Evolutionary conservation across 2,113 vertebrate genomes (phyloP).

Genomic region (Malurus elegans): DNA sequence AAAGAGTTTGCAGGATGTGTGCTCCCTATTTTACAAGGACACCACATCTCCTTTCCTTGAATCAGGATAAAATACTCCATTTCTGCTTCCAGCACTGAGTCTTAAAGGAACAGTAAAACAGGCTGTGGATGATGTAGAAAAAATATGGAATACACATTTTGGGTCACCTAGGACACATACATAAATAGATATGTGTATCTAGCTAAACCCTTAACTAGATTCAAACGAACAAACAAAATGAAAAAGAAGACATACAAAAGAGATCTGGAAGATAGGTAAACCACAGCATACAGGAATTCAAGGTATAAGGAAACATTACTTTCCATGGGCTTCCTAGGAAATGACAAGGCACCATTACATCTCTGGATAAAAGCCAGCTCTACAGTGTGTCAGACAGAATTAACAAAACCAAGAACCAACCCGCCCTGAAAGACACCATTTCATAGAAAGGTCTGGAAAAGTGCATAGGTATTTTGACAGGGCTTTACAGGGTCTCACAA

Average conservation of each 20-base stretch:
- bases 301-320: background rate
- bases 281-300: background rate
- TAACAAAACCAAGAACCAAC: background rate
- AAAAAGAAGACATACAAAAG: background rate
- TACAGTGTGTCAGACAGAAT: background rate
- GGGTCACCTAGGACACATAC: background rate
- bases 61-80: background rate
- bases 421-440: background rate
- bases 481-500: background rate
- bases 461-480: background rate
- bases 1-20: accelerated
- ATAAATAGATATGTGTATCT: background rate
- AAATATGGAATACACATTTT: background rate
- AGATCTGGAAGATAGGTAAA: background rate
- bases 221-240: background rate
- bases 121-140: background rate
- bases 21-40: background rate
- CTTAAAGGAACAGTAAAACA: background rate
- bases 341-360: background rate
- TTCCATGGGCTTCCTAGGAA: background rate
- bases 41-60: accelerated
- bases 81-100: background rate
- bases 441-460: background rate
- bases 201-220: background rate
- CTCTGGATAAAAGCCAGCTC: background rate